phyloP scores from a whole-genome alignment of 2,888 invertebrate genomes.

The Rutpela maculata region DNA sequence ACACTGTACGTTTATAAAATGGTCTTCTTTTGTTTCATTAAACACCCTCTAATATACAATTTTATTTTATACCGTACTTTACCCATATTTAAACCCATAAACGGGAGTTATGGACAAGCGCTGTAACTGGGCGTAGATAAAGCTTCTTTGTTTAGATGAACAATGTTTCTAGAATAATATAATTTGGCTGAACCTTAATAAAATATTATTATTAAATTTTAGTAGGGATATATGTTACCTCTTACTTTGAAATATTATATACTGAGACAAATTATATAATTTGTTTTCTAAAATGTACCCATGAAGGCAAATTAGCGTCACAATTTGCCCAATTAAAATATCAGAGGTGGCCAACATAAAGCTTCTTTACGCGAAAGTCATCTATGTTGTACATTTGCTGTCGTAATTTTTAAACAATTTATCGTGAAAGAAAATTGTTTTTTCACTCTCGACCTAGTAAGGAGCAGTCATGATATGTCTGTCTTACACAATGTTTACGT shows the following conservation, averaged over 20 bases:
- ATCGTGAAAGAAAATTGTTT: no score
- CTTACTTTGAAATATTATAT: not conserved
- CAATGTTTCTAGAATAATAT: constrained; percentile 7
- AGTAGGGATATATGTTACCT: not conserved
- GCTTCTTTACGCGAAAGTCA: no score
- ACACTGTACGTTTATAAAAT: no score
- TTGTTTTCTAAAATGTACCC: not conserved
- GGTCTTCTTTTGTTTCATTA: no score
- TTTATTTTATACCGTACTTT: not conserved
- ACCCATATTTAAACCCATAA: not conserved
- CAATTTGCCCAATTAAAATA: no score
- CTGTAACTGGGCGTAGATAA: not conserved
- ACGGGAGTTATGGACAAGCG: not conserved
- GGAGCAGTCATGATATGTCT: no score
- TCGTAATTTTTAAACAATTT: no score
- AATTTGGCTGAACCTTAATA: constrained; percentile 2
- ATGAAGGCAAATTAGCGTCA: not conserved
- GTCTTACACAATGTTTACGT: no score
- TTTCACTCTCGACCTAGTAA: no score
- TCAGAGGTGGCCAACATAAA: no score
- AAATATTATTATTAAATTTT: constrained; percentile 3
- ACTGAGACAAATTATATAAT: not conserved
- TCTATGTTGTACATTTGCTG: no score
- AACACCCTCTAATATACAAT: not conserved
- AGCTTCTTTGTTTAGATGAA: not conserved